Base-by-base conservation (phyloP, 37 sponge, comb jelly and placozoan species). In the Tethya wilhelma region DNA sequence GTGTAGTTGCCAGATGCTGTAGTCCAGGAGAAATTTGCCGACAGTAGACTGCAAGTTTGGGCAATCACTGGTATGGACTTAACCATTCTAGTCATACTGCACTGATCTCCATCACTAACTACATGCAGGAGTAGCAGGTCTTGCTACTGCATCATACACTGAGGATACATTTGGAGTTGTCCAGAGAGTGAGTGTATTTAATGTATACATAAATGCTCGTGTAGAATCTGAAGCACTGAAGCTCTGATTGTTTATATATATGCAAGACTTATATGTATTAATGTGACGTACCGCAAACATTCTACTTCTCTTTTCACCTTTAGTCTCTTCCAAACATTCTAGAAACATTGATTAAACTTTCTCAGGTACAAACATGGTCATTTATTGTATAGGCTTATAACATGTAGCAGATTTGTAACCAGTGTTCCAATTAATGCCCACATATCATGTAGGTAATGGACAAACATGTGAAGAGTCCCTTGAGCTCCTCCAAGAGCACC, bases 81-180 rank as follows among this genome's bases (percentile, higher is more conserved):
- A n/a, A n/a, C n/a, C n/a, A n/a, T n/a, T n/a, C n/a, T n/a, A n/a
- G n/a, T n/a, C n/a, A n/a, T n/a, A n/a, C n/a, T n/a, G n/a, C n/a
- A n/a, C n/a, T n/a, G n/a, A n/a, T n/a, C n/a, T n/a, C n/a, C n/a
- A n/a, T n/a, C n/a, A n/a, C n/a, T n/a, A n/a, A n/a, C n/a, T n/a
- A n/a, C n/a, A n/a, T n/a, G n/a, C n/a, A n/a, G n/a, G n/a, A n/a
- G n/a, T n/a, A 38, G 73, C 80, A 44, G 60, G 73, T 44, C 44
- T 83, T 49, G 92, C 84, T 55, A 25, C 71, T 44, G 73, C 93
- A 5, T 92, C 93, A 0, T 84, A 84, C 63, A 46, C 28, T 14
- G 89, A 92, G 34, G 93, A 92, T 53, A 68, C 38, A 8, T 92
- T 81, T 80, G 93, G 93, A 56, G 89, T 87, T 28, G 93, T 92